Conservation (phyloP, 2,888 invertebrate genomes). For the Elegia similella region DNA sequence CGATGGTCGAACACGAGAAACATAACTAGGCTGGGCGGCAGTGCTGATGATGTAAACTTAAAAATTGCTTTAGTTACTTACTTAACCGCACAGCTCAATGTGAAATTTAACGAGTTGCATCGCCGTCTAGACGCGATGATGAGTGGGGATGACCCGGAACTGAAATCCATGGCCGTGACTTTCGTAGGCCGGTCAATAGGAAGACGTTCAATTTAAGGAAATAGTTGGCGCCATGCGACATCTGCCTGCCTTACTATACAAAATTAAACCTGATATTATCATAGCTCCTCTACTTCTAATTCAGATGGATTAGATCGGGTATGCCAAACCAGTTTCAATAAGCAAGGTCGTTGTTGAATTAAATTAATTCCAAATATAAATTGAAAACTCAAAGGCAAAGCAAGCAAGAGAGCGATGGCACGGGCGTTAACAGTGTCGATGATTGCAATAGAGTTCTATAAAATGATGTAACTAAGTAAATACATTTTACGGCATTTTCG, state of each 20-base stretch:
- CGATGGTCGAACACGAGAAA: constrained; percentile 79
- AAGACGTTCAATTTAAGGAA: constrained; percentile 4
- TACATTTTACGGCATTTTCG: neutral
- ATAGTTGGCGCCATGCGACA: neutral
- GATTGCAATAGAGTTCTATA: neutral
- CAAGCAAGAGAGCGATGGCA: constrained; percentile 15
- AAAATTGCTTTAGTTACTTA: constrained; percentile 80
- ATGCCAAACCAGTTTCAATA: constrained; percentile 68
- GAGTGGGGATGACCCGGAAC: constrained; percentile 70
- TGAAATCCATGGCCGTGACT: constrained; percentile 59
- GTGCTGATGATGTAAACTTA: constrained; percentile 77
- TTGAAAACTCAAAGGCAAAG: constrained; percentile 32
- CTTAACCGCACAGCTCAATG: constrained; percentile 70
- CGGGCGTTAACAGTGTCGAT: neutral
- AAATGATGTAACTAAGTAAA: constrained; percentile 12
- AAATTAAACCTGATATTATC: constrained; percentile 24
- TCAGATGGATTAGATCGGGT: constrained; percentile 56
- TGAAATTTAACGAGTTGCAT: constrained; percentile 68
- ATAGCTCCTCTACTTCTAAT: constrained; percentile 40
- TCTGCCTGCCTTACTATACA: neutral
- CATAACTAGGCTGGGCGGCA: constrained; percentile 78
- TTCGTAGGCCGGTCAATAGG: constrained; percentile 31
- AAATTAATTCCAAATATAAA: constrained; percentile 52
- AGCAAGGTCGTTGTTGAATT: constrained; percentile 64
- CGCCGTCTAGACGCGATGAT: constrained; percentile 49